Percentiles rank a stretch among this genome's conserved stretches.
Evolutionary conservation across 1,140 invertebrate genomes (phyloP).

Genomic region (Lepidostoma basale): DNA sequence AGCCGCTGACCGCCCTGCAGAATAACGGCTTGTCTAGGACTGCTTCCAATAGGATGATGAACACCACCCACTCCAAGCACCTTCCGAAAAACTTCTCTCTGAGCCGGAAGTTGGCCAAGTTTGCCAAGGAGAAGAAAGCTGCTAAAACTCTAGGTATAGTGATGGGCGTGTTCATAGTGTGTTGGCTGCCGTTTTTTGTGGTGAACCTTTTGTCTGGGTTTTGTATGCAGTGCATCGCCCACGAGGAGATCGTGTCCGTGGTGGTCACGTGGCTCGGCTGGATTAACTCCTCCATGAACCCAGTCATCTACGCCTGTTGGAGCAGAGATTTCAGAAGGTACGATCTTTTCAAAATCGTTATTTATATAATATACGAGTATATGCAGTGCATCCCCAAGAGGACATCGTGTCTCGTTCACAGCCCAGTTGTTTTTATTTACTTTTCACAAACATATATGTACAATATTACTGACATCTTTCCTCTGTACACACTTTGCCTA

Average conservation of each 20-base stretch:
- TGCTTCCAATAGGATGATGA: slow-evolving; percentile 61
- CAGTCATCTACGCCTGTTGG: slow-evolving; percentile 96
- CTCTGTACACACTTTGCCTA: too few relatives aligned
- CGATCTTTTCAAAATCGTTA: slow-evolving; percentile 53
- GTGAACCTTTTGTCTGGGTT: slow-evolving; percentile 92
- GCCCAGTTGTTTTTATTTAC: too few relatives aligned
- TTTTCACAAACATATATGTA: too few relatives aligned
- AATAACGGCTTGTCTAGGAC: slow-evolving; percentile 75
- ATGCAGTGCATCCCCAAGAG: too few relatives aligned
- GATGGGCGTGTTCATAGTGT: slow-evolving; percentile 98
- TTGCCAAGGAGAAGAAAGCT: slow-evolving; percentile 94
- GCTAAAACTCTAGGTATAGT: slow-evolving; percentile 93
- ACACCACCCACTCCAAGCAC: slow-evolving; percentile 57
- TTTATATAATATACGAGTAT: too few relatives aligned
- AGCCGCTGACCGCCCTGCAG: slow-evolving; percentile 73
- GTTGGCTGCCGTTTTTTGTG: slow-evolving; percentile 98
- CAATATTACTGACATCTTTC: too few relatives aligned
- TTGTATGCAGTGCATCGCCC: slow-evolving; percentile 84
- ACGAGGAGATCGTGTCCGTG: slow-evolving; percentile 89
- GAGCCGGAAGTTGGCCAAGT: slow-evolving; percentile 88
- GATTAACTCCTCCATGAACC: slow-evolving; percentile 98
- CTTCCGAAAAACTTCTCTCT: slow-evolving; percentile 85
- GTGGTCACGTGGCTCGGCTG: slow-evolving; percentile 98
- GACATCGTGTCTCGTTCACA: too few relatives aligned
- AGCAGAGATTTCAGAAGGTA: slow-evolving; percentile 94